Percentiles rank a stretch among this genome's conserved stretches.
phyloP scores from a whole-genome alignment of 2,888 invertebrate species.

The Lysandra bellargus region DNA sequence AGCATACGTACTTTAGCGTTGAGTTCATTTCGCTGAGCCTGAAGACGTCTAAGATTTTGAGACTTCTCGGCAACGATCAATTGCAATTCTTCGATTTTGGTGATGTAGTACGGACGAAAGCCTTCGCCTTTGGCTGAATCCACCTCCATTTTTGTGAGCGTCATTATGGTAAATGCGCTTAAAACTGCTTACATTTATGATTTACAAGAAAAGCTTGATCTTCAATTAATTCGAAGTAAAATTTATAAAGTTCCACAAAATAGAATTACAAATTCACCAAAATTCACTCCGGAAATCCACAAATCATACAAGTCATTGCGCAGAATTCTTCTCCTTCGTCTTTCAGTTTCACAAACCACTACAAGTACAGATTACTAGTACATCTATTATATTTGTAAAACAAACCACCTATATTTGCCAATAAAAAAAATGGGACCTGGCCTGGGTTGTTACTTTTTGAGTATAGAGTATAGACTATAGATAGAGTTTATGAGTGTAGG shows the following conservation, averaged over 20 bases:
- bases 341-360: no score
- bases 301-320: conserved; percentile 9
- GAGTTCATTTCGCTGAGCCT: conserved; percentile 98
- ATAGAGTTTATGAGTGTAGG: no score
- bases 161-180: conserved; percentile 56
- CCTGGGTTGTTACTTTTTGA: no score
- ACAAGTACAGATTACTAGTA: no score
- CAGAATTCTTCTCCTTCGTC: no score
- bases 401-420: no score
- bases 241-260: conserved; percentile 15
- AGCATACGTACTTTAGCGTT: conserved; percentile 99
- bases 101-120: conserved; percentile 97
- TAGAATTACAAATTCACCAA: neutral
- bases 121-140: conserved; percentile 90
- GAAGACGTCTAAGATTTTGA: conserved; percentile 96
- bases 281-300: neutral
- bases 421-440: no score
- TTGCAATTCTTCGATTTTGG: conserved; percentile 98
- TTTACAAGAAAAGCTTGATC: conserved; percentile 23
- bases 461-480: no score
- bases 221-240: conserved; percentile 30
- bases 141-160: conserved; percentile 84
- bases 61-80: conserved; percentile 98
- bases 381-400: no score
- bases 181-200: conserved; percentile 33